Conservation (phyloP, 2,113 vertebrate species). For the Laticauda laticaudata region DNA sequence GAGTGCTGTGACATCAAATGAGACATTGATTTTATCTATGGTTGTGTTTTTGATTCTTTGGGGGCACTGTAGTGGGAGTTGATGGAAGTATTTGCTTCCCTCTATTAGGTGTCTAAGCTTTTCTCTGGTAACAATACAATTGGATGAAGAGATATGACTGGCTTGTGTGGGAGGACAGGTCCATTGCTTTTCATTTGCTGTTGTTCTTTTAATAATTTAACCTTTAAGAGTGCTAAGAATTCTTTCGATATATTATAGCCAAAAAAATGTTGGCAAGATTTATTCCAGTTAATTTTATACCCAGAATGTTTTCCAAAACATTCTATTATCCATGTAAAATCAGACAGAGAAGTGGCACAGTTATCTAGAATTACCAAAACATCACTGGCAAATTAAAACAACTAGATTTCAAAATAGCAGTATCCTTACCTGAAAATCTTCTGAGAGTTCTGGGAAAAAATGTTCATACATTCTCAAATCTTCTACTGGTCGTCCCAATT, state of each 20-base stretch:
- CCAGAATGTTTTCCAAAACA: not conserved
- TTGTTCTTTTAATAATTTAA: not conserved
- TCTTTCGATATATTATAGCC: not conserved
- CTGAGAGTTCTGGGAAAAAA: conserved; percentile 89
- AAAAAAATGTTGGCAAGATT: not conserved
- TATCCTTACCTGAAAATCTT: conserved; percentile 88
- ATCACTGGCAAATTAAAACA: not conserved
- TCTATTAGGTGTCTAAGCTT: not conserved
- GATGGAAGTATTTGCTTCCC: not conserved
- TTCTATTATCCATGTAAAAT: not conserved
- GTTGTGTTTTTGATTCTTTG: not conserved
- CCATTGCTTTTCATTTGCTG: not conserved
- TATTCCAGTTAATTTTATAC: not conserved
- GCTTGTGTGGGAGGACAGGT: not conserved
- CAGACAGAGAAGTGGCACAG: not conserved
- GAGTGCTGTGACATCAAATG: not conserved
- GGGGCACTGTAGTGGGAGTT: not conserved
- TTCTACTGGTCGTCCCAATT: conserved; percentile 78
- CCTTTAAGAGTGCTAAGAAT: not conserved
- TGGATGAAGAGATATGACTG: not conserved
- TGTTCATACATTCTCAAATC: conserved; percentile 90
- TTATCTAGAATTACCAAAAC: not conserved
- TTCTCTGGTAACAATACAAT: not conserved
- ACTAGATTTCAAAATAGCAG: not conserved
- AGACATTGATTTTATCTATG: not conserved